These are phyloP conservation scores for Leucozona laternaria DNA, from an alignment of 2,888 invertebrate species.

Conservation along the genomic window DNA sequence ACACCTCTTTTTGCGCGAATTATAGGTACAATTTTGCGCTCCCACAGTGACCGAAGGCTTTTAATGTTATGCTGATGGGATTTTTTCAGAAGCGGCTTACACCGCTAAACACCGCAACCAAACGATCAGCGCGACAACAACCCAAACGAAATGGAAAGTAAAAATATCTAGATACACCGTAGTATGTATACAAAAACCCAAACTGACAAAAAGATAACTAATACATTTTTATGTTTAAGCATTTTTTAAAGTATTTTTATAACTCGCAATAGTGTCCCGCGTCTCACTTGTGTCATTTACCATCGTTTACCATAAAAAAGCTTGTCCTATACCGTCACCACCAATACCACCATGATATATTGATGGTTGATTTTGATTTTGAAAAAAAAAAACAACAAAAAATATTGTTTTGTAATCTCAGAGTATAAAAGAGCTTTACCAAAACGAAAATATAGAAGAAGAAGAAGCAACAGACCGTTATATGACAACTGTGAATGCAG, in stretches of 20 bases:
- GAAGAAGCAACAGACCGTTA: constrained; percentile 37
- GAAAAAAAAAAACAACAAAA: constrained; percentile 3
- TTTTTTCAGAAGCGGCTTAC: constrained; percentile 69
- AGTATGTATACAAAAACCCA: constrained; percentile 45
- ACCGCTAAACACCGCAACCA: constrained; percentile 42
- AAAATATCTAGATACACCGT: constrained; percentile 50
- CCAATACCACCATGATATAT: constrained; percentile 1
- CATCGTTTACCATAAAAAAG: constrained; percentile 19
- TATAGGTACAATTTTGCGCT: constrained; percentile 50
- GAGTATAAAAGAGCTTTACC: constrained; percentile 55
- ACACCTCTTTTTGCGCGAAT: constrained; percentile 35
- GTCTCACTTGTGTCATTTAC: constrained; percentile 52
- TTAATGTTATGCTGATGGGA: constrained; percentile 65
- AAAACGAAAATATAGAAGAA: constrained; percentile 33
- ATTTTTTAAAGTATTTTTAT: constrained; percentile 44
- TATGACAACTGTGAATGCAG: constrained; percentile 36
- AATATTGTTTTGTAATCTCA: constrained; percentile 53
- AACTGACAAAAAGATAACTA: constrained; percentile 68
- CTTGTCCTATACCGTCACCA: constrained; percentile 30
- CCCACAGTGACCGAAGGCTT: constrained; percentile 67
- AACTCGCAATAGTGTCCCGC: background rate
- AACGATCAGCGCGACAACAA: constrained; percentile 22
- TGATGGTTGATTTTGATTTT: constrained; percentile 17
- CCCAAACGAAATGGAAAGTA: constrained; percentile 77
- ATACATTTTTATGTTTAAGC: constrained; percentile 59